Base-by-base conservation (phyloP, 2,797 vertebrate species). In the Poeciliopsis presidionis region DNA sequence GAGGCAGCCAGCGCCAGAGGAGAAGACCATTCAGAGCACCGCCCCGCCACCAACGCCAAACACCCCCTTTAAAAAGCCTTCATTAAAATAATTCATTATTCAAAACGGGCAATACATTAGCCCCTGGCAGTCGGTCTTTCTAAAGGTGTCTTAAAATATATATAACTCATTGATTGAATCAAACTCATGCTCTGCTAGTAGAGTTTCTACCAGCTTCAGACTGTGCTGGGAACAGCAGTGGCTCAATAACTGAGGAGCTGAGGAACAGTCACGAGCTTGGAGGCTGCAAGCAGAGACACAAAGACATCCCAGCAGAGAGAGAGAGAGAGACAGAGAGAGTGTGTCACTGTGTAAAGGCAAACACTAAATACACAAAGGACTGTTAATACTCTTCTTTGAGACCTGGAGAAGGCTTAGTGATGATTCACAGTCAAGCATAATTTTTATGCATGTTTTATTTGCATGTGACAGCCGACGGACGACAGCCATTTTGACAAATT, bases 31-130 rank as follows among this genome's bases (percentile, higher is more conserved):
- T 90, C 89, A 79, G 85, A 92, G 87, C 87, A 86, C 92, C 86
- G 81, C 91, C 89, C 88, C 74, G 87, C 93, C 93, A 92, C 94
- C 92, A 88, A 88, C 85, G 79, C 84, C 73, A 79, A 83, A 88
- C 80, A 79, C 87, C 93, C 91, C 89, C 91, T 90, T 91, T 93
- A 93, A 93, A 94, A 94, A 93, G 87, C 88, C 90, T 94, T 95
- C 93, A 95, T 96, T 95, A 96, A 96, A 95, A 94, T 92, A 94
- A 95, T 94, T 94, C 87, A 92, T 95, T 95, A 95, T 95, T 95
- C 88, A 94, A 93, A 94, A 93, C 78, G 92, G 94, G 90, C 91
- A 86, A 95, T 89, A 89, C 87, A 92, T 91, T 91, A 91, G 84
- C 90, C 92, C 79, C 81, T 79, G 89, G 91, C 88, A 87, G 89